Evolutionary conservation across 2,888 invertebrate species (phyloP), one percentile per base, ranked within the genome.

Genomic region (Monoplex corrugatus): DNA sequence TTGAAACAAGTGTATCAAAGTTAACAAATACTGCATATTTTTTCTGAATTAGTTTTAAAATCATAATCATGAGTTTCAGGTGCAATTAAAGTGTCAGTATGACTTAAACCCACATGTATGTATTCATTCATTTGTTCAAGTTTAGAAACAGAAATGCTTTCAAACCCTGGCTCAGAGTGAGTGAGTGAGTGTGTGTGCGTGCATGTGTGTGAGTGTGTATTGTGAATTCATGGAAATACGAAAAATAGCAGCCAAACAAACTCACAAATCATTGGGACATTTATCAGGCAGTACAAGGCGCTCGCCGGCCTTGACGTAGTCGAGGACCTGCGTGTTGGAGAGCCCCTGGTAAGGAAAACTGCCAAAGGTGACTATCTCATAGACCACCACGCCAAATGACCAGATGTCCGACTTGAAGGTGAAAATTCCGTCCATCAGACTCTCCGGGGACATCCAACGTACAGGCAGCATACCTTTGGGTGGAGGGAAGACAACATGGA

Each of bases 391-490:
- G 8, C 98, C 98, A 95, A 97, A 98, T 63, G 98, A 98, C 98
- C 98, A 99, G 32, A 98, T 97, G 96, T 99, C 98, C 0, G 98
- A 98, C 68, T 98, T 97, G 38, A 98, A 97, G 0, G 98, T 98
- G 96, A 98, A 98, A 88, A 98, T 97, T 23, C 98, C 98, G 43
- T 98, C 96, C 3, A 97, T 97, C 32, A 98, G 96, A 92, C 98
- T 98, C 96, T 98, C 98, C 0, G 98, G 98, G 0, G 98, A 97
- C 98, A 98, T 98, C 98, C 98, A 98, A 91, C 98, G 97, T 16
- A 98, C 98, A 0, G 98, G 98, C 92, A 98, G 96, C 97, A 98
- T 98, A 43, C 97, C 97, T 97, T 92, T 8, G 32, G 35, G 19
- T 97, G 92, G 13, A 44, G 35, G 19, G 19, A 35, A 84, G 45